Percentiles rank a stretch among this genome's conserved stretches.
These are phyloP conservation scores for Pteromalus puparum DNA, from an alignment of 1,140 invertebrate species.

Conservation along the genomic window DNA sequence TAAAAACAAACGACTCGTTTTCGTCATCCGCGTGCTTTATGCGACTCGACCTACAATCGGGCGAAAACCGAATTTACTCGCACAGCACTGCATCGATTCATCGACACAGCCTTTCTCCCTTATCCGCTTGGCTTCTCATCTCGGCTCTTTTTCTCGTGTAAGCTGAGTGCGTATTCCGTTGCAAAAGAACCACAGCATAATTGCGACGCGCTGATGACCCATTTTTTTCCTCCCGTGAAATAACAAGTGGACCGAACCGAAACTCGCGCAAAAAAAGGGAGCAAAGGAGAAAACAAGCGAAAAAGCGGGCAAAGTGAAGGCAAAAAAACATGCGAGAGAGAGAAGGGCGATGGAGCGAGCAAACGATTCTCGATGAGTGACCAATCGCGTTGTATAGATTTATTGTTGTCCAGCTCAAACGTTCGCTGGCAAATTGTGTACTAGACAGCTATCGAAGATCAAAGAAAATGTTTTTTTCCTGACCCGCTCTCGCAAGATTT, in stretches of 20 bases:
- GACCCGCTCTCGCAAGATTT: neutral
- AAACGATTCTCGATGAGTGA: neutral
- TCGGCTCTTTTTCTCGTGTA: neutral
- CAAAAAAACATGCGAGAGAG: neutral
- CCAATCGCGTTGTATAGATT: constrained; percentile 4
- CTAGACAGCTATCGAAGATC: neutral
- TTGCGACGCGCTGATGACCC: neutral
- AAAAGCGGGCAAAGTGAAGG: neutral
- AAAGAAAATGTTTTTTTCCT: constrained; percentile 10
- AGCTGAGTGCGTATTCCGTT: neutral
- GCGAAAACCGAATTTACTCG: neutral
- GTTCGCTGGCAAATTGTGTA: constrained; percentile 14
- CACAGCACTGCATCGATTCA: neutral
- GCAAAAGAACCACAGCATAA: neutral
- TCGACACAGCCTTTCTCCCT: neutral
- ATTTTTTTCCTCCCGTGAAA: neutral
- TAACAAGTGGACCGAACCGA: too few relatives aligned
- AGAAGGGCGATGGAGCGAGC: neutral
- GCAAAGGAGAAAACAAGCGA: neutral
- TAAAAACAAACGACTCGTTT: neutral
- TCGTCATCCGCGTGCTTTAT: neutral
- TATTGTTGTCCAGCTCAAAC: constrained; percentile 7
- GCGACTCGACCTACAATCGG: constrained; percentile 12
- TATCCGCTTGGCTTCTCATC: neutral
- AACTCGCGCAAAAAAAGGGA: neutral